Conservation (phyloP, 1,140 invertebrate genomes). For the Pseudomyrmex dendroicus region DNA sequence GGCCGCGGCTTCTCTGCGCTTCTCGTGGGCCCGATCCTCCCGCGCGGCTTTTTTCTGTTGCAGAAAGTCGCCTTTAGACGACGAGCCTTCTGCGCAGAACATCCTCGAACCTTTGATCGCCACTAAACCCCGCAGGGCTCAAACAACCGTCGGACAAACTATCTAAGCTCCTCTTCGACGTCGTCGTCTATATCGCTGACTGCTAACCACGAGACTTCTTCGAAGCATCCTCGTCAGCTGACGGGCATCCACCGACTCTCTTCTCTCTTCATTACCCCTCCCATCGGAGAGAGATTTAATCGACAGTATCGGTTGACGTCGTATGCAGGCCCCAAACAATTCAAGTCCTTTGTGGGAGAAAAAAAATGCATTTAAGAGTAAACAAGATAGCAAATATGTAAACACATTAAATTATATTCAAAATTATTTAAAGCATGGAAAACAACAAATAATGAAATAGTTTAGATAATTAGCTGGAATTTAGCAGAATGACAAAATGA, state of each 20-base stretch:
- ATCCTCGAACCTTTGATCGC: slow-evolving; percentile 4
- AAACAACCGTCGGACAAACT: slow-evolving; percentile 16
- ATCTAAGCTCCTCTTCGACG: slow-evolving; percentile 36
- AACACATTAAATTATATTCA: too few species aligned
- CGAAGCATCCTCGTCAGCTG: slow-evolving; percentile 55
- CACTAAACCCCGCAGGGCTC: slow-evolving; percentile 12
- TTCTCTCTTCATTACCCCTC: not conserved
- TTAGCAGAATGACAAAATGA: too few species aligned
- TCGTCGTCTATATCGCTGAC: slow-evolving; percentile 45
- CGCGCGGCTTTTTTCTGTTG: slow-evolving; percentile 94
- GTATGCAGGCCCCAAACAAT: too few species aligned
- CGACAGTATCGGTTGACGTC: not conserved
- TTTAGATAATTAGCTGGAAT: too few species aligned
- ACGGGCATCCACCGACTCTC: slow-evolving; percentile 18
- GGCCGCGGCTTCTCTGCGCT: slow-evolving; percentile 90
- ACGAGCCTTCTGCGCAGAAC: slow-evolving; percentile 85
- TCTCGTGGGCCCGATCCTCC: slow-evolving; percentile 93
- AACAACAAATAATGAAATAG: too few species aligned
- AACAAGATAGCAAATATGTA: too few species aligned
- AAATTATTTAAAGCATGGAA: too few species aligned
- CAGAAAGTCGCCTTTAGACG: slow-evolving; percentile 89
- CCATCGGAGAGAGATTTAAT: not conserved
- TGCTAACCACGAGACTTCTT: slow-evolving; percentile 28
- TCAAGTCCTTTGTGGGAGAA: too few species aligned
- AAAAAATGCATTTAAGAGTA: too few species aligned